Percentiles rank a stretch among this genome's conserved stretches.
phyloP scores from a whole-genome alignment of 2,797 vertebrate species.

The Artibeus lituratus region DNA sequence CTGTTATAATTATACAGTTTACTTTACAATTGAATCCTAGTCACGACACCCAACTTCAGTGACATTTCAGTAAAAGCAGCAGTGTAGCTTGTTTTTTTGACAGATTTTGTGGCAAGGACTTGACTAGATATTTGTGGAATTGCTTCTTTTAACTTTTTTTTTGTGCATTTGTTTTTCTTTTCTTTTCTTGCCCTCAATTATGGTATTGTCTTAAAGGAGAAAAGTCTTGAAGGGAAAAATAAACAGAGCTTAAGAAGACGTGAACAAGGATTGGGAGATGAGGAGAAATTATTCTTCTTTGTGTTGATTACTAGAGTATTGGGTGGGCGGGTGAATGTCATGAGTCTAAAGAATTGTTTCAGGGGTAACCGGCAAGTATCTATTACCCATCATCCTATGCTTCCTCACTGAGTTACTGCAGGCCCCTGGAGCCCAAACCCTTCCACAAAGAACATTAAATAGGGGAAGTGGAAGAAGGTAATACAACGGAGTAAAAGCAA shows the following conservation, averaged over 20 bases:
- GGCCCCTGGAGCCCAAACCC: neutral
- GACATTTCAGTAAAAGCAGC: slow-evolving; percentile 35
- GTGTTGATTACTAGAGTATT: neutral
- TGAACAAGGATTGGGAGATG: neutral
- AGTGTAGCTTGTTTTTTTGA: neutral
- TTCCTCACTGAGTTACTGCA: neutral
- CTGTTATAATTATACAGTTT: neutral
- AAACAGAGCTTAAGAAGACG: neutral
- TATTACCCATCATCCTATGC: rapidly evolving
- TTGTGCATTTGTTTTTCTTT: slow-evolving; percentile 21
- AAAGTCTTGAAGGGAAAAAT: neutral
- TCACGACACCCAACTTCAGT: neutral
- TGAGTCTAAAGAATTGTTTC: neutral
- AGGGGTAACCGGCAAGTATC: neutral
- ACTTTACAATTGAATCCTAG: neutral
- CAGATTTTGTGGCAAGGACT: neutral
- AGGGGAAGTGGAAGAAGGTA: neutral
- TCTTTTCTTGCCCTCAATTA: neutral
- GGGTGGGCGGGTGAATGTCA: neutral
- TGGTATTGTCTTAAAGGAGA: neutral
- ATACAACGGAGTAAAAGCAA: neutral
- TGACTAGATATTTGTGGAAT: neutral
- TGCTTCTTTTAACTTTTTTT: neutral
- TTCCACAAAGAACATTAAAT: neutral
- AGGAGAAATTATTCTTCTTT: neutral